A percentile compares a stretch with the other conserved stretches of the same genome.
Conservation (phyloP, 2,797 vertebrate species). For the Enteromius mattozi region DNA sequence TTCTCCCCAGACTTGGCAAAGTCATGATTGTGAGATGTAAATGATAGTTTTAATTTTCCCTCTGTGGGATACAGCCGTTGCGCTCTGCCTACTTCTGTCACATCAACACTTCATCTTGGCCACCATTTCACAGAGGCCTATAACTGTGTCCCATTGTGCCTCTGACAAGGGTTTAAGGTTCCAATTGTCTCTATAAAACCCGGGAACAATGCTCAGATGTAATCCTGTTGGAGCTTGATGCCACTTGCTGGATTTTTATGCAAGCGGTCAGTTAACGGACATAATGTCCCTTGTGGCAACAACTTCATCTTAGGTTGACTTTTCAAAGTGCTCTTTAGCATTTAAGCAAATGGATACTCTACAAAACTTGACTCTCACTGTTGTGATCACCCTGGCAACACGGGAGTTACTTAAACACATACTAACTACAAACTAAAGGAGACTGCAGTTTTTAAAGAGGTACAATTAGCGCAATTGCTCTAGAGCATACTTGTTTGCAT, state of each 20-base stretch:
- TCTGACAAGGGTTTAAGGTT: conserved; percentile 72
- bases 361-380: not conserved
- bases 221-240: conserved; percentile 77
- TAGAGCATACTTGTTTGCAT: not conserved
- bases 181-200: conserved; percentile 66
- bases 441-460: not conserved
- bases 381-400: conserved; percentile 19
- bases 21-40: conserved; percentile 36
- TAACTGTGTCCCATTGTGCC: conserved; percentile 54
- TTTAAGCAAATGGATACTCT: conserved; percentile 2
- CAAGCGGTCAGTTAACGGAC: conserved; percentile 31
- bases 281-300: conserved; percentile 31
- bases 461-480: conserved; percentile 9
- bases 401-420: conserved; percentile 1
- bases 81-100: conserved; percentile 35
- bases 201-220: conserved; percentile 74
- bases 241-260: conserved; percentile 50
- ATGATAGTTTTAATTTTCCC: conserved; percentile 55
- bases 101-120: conserved; percentile 54
- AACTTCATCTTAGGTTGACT: conserved; percentile 44
- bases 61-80: conserved; percentile 39
- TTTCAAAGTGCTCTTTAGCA: conserved; percentile 7
- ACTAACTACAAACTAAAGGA: not conserved
- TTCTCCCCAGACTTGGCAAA: conserved; percentile 23
- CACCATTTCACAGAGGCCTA: conserved; percentile 46